phyloP scores from a whole-genome alignment of 2,888 invertebrate species.

The Erebia epiphron region DNA sequence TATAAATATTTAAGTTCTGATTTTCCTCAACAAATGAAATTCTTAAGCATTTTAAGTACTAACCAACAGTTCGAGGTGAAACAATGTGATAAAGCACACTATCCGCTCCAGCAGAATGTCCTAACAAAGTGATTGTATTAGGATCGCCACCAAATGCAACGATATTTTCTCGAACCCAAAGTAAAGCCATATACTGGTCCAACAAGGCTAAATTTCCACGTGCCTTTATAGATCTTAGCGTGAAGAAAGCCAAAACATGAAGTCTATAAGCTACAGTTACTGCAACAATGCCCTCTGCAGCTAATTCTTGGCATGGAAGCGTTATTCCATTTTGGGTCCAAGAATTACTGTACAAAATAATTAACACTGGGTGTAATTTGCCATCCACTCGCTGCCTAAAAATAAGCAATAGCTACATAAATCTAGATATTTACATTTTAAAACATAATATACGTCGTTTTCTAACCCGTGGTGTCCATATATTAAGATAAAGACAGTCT shows the following conservation, averaged over 20 bases:
- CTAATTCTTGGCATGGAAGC: slow-evolving; percentile 87
- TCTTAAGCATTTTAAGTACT: background rate
- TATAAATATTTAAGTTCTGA: background rate
- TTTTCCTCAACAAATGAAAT: background rate
- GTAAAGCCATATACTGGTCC: slow-evolving; percentile 91
- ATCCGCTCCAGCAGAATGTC: slow-evolving; percentile 91
- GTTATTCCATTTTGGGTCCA: slow-evolving; percentile 79
- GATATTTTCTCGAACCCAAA: slow-evolving; percentile 91
- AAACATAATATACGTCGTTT: slow-evolving; percentile 10
- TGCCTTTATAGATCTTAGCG: slow-evolving; percentile 77
- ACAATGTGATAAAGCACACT: slow-evolving; percentile 86
- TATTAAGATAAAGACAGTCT: slow-evolving; percentile 95
- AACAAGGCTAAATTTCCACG: slow-evolving; percentile 93
- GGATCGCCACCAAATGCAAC: slow-evolving; percentile 91
- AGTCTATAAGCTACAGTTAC: slow-evolving; percentile 87
- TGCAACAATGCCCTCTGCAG: slow-evolving; percentile 87
- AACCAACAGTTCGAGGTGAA: slow-evolving; percentile 86
- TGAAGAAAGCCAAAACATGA: slow-evolving; percentile 88
- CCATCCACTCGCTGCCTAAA: slow-evolving; percentile 78
- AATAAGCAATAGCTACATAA: slow-evolving; percentile 34
- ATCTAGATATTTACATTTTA: slow-evolving; percentile 9
- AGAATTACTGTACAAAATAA: slow-evolving; percentile 86
- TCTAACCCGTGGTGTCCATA: slow-evolving; percentile 91
- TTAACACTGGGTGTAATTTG: slow-evolving; percentile 85
- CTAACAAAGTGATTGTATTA: slow-evolving; percentile 89